These are phyloP conservation scores for Globicephala melas DNA, from an alignment of 2,113 vertebrate genomes.

Conservation along the genomic window DNA sequence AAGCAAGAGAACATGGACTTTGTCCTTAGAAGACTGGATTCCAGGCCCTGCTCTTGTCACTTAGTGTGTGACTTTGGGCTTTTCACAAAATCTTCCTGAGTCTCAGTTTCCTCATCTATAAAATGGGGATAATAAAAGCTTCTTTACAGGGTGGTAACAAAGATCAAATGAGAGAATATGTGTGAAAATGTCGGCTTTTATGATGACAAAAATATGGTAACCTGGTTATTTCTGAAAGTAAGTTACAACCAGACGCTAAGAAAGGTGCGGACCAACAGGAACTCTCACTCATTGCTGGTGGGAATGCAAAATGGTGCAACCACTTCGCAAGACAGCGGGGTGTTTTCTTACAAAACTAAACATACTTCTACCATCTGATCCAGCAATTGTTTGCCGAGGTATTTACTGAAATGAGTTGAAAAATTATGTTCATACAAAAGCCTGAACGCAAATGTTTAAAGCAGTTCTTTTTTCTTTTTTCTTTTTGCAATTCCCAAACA, in stretches of 20 bases:
- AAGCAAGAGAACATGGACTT: not conserved
- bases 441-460: not conserved
- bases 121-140: not conserved
- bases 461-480: not conserved
- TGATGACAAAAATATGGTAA: not conserved
- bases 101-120: not conserved
- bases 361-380: not conserved
- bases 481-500: not conserved
- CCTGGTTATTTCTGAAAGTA: not conserved
- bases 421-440: not conserved
- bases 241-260: not conserved
- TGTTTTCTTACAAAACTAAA: not conserved
- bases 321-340: not conserved
- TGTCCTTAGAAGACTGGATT: not conserved
- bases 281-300: not conserved
- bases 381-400: not conserved
- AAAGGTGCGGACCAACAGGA: not conserved
- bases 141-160: not conserved
- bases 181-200: not conserved
- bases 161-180: not conserved
- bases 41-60: not conserved
- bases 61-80: not conserved
- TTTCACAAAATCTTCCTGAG: not conserved
- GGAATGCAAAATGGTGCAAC: not conserved
- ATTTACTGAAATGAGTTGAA: not conserved